Evolutionary conservation across 2,113 vertebrate species (phyloP).

Genomic region (Podarcis cretensis): DNA sequence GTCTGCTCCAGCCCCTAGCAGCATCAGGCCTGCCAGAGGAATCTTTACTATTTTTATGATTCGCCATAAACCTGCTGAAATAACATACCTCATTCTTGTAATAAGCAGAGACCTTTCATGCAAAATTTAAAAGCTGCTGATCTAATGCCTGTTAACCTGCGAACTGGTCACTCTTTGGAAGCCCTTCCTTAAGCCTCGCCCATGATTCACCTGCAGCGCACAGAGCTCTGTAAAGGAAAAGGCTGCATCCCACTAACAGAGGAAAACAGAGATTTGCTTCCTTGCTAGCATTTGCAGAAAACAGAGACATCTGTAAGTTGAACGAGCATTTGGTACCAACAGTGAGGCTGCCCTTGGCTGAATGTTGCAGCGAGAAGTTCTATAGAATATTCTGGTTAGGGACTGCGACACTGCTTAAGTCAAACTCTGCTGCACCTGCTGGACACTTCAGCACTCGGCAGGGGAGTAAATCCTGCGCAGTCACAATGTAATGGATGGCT

Average conservation of each 20-base stretch:
- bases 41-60: neutral
- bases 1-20: neutral
- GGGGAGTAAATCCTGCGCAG: too few species aligned
- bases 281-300: neutral
- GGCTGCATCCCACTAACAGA: neutral
- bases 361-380: neutral
- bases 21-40: neutral
- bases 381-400: neutral
- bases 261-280: neutral
- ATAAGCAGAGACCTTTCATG: neutral
- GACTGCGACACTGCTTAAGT: neutral
- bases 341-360: neutral
- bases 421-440: neutral
- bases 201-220: neutral
- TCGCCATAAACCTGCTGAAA: neutral
- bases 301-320: neutral
- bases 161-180: neutral
- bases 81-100: neutral
- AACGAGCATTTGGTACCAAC: neutral
- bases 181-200: neutral
- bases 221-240: neutral
- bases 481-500: neutral
- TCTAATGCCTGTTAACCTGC: neutral
- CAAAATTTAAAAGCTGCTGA: neutral
- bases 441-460: neutral